Evolutionary conservation across 2,113 vertebrate genomes (phyloP).

Genomic region (Channa argus): DNA sequence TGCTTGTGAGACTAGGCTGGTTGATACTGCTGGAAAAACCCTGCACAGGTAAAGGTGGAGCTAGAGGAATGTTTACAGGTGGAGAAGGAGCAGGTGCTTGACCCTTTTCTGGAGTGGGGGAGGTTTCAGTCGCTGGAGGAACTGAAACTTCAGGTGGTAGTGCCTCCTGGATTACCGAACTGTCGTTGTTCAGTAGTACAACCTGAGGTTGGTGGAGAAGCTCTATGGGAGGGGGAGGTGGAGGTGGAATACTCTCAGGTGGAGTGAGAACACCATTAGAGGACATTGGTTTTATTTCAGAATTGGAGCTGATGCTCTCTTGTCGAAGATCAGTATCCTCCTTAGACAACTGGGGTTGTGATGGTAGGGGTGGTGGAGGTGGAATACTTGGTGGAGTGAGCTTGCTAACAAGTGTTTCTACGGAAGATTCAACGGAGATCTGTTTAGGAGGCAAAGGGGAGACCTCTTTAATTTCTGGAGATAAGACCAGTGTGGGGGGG

Average conservation of each 20-base stretch:
- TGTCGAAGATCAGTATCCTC: slow-evolving; percentile 25
- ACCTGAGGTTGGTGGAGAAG: slow-evolving; percentile 12
- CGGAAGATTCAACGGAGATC: background rate
- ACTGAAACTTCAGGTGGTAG: slow-evolving; percentile 23
- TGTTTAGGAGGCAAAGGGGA: slow-evolving; percentile 6
- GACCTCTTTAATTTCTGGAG: background rate
- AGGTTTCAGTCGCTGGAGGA: slow-evolving; percentile 17
- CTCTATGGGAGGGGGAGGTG: slow-evolving; percentile 50
- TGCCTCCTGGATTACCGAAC: slow-evolving; percentile 12
- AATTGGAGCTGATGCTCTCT: slow-evolving; percentile 12
- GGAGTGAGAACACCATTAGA: slow-evolving; percentile 45
- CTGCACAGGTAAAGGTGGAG: slow-evolving; percentile 52
- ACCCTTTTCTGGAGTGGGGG: slow-evolving; percentile 22
- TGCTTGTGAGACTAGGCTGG: slow-evolving; percentile 30
- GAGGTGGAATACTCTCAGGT: slow-evolving; percentile 60
- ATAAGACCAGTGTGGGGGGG: background rate
- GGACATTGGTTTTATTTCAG: slow-evolving; percentile 12
- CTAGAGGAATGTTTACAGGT: slow-evolving; percentile 35
- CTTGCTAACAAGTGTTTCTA: slow-evolving; percentile 16
- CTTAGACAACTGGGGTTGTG: slow-evolving; percentile 13
- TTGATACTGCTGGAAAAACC: slow-evolving; percentile 24
- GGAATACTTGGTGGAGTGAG: slow-evolving; percentile 62
- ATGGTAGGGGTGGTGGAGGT: slow-evolving; percentile 30
- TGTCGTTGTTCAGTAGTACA: slow-evolving; percentile 4
- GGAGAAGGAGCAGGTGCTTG: slow-evolving; percentile 25